Conservation (phyloP, 1,140 invertebrate genomes). For the Nasonia longicornis region DNA sequence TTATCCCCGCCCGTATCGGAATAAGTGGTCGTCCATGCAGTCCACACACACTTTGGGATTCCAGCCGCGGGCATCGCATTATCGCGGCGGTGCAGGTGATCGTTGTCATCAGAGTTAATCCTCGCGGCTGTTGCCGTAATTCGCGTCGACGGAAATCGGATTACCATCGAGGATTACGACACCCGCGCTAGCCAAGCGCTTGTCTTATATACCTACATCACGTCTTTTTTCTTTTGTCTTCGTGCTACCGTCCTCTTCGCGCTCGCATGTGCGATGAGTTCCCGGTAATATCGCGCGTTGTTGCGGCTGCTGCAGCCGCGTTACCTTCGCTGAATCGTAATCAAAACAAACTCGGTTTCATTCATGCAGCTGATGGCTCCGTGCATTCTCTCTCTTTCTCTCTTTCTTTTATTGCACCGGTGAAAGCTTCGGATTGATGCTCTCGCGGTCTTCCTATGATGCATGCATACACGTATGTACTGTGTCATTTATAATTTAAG, state of each 20-base stretch:
- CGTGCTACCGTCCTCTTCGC: not conserved
- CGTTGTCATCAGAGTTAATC: conserved; percentile 2
- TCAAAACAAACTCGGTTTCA: not conserved
- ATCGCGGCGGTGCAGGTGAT: not conserved
- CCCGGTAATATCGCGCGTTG: not conserved
- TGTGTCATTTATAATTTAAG: too few relatives aligned
- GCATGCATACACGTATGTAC: too few relatives aligned
- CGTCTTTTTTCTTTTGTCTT: conserved; percentile 18
- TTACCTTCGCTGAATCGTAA: not conserved
- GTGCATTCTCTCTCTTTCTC: not conserved
- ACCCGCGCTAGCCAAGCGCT: not conserved
- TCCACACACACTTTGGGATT: too few relatives aligned
- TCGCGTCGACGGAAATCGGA: conserved; percentile 37
- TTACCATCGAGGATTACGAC: conserved; percentile 28
- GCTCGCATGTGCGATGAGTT: not conserved
- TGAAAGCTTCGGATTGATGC: not conserved
- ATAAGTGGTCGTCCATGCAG: not conserved
- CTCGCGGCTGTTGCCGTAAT: not conserved
- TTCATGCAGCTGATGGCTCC: not conserved
- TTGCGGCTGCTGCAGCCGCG: not conserved
- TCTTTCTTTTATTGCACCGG: not conserved
- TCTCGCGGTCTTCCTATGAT: not conserved
- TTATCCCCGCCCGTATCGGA: not conserved
- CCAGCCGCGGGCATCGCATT: too few relatives aligned
- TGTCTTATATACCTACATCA: not conserved